A percentile compares a stretch with the other conserved stretches of the same genome.
Conservation (phyloP, 2,888 invertebrate species). For the Campoletis raptor region DNA sequence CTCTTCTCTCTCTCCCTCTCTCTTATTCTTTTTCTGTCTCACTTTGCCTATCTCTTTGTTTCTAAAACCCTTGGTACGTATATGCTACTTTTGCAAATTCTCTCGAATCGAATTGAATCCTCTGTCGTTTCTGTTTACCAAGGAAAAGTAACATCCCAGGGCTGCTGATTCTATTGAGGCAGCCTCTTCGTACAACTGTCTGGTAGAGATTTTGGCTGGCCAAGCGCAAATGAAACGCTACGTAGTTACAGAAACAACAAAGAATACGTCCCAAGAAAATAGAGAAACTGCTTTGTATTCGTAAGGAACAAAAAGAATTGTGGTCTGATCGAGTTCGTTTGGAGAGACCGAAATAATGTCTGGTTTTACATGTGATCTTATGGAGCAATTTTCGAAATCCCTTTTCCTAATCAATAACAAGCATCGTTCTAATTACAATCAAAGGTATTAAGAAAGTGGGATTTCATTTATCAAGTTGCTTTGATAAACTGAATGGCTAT, state of each 20-base stretch:
- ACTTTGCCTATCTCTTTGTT: slow-evolving; percentile 13
- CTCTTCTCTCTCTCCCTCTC: not conserved
- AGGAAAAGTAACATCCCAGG: slow-evolving; percentile 40
- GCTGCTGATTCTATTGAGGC: slow-evolving; percentile 19
- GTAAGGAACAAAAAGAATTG: not conserved
- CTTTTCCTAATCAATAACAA: not conserved
- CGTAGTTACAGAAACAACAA: slow-evolving; percentile 12
- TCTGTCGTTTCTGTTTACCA: slow-evolving; percentile 51
- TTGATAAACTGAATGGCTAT: not conserved
- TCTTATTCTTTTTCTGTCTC: slow-evolving; percentile 1
- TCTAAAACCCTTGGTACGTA: slow-evolving; percentile 21
- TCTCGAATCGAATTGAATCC: slow-evolving; percentile 53
- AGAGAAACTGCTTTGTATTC: not conserved
- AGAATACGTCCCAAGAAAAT: not conserved
- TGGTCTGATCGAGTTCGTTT: not conserved
- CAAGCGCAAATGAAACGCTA: slow-evolving; percentile 18
- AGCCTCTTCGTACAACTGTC: slow-evolving; percentile 15
- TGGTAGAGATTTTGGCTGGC: not conserved
- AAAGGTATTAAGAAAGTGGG: not conserved
- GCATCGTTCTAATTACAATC: not conserved
- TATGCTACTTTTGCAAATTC: slow-evolving; percentile 39
- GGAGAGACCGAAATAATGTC: not conserved
- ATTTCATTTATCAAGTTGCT: not conserved
- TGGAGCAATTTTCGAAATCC: not conserved
- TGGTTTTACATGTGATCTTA: not conserved